A percentile compares a stretch with the other conserved stretches of the same genome.
These are phyloP conservation scores for Gambelia wislizenii DNA, from an alignment of 2,797 vertebrate genomes.

Conservation along the genomic window DNA sequence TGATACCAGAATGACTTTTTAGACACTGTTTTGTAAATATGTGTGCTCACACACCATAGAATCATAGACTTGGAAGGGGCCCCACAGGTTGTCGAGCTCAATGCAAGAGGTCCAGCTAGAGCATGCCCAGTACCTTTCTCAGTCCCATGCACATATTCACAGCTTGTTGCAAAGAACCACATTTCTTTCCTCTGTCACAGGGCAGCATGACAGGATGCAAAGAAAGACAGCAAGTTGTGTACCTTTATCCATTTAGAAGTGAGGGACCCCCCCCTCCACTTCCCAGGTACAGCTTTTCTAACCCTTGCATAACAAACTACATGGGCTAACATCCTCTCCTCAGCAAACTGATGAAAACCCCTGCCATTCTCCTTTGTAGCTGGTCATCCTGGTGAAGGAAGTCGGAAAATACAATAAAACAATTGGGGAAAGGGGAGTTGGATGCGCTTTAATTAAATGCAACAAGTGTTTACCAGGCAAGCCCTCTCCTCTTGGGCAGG, in stretches of 20 bases:
- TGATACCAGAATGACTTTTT: neutral
- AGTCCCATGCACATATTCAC: neutral
- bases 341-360: neutral
- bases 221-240: neutral
- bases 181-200: neutral
- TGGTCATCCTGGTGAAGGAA: neutral
- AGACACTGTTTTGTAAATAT: neutral
- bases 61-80: neutral
- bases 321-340: neutral
- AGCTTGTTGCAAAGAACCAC: neutral
- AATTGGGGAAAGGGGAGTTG: fast-evolving
- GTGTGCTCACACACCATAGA: too few relatives aligned
- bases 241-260: neutral
- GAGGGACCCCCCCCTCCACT: too few relatives aligned
- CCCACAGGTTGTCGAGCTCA: too few relatives aligned
- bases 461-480: slow-evolving; percentile 51
- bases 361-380: too few relatives aligned
- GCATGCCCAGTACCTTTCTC: neutral
- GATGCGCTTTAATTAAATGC: slow-evolving; percentile 34
- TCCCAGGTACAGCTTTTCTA: neutral
- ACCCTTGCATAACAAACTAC: neutral
- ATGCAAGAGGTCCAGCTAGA: too few relatives aligned
- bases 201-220: neutral
- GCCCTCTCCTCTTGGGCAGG: slow-evolving; percentile 25
- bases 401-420: neutral